Base-by-base conservation (phyloP, 2,888 invertebrate species). In the Allolobophora icterica region DNA sequence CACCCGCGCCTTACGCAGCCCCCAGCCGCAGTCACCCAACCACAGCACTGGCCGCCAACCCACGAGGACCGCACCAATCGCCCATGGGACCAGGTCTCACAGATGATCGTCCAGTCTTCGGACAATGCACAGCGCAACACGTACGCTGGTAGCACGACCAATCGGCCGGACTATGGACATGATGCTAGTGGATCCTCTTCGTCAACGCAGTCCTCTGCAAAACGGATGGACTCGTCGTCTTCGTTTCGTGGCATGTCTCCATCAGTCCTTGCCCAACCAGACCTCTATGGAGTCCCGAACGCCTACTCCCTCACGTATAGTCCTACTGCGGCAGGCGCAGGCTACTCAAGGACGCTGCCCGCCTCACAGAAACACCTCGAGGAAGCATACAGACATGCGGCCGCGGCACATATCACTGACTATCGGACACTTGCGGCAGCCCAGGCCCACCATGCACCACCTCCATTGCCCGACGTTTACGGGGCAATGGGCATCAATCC, bases 361-460 rank as follows among this genome's bases (percentile, higher is more conserved):
- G 35, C 71, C 89, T 91, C 90, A 17, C 94, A 94, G 89, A 95
- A 95, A 92, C 93, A 94, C 42, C 94, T 95, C 91, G 95, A 95
- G 92, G 95, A 95, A 87, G 93, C 94, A 17, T 95, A 95, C 92
- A 90, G 92, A 89, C 92, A 92, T 30, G 92, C 92, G 17, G 92
- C 92, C 6, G 93, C 94, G 11, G 89, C 91, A 13, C 91, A 92
- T 91, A 38, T 87, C 52, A 89, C 38, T 40, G 94, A 94, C 91
- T 94, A 94, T 92, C 92, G 94, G 91, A 93, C 94, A 91, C 93
- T 94, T 35, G 40, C 38, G 19, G 40, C 90, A 30, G 35, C 89
- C 33, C 33, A 84, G 91, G 94, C 94, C 83, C 94, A 94, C 90
- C 91, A 90, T 58, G 89, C 92, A 33, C 92, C 89, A 15, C 93